Evolutionary conservation across 2,888 invertebrate genomes (phyloP).

Genomic region (Lithophane leautieri): DNA sequence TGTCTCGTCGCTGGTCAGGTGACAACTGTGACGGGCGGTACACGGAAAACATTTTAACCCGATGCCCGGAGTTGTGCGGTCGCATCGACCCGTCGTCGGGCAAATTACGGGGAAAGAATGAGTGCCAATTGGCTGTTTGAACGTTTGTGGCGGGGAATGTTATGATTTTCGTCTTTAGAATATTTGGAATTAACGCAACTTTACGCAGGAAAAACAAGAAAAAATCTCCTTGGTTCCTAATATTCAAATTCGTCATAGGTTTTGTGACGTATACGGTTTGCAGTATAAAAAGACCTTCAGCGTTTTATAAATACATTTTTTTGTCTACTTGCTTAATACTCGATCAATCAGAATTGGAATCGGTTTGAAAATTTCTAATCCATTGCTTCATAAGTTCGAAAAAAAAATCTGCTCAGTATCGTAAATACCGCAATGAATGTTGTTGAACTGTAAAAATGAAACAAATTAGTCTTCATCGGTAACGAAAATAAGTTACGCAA

Average conservation of each 20-base stretch:
- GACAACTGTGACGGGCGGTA: constrained; percentile 76
- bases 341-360: too few species aligned
- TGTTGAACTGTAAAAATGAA: too few species aligned
- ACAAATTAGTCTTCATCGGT: too few species aligned
- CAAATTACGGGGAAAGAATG: constrained; percentile 62
- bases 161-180: constrained; percentile 35
- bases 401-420: too few species aligned
- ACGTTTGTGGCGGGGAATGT: constrained; percentile 35
- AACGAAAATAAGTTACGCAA: too few species aligned
- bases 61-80: constrained; percentile 74
- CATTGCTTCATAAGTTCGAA: too few species aligned
- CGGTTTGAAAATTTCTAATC: too few species aligned
- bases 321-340: too few species aligned
- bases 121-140: constrained; percentile 60
- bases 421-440: too few species aligned
- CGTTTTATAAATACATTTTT: neutral
- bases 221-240: neutral
- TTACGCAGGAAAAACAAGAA: neutral
- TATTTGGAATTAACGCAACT: neutral
- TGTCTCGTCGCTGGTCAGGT: constrained; percentile 70
- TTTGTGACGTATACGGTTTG: neutral
- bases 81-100: constrained; percentile 64
- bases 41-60: constrained; percentile 88
- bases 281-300: neutral
- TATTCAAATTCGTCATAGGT: neutral